Conservation (phyloP, 2,113 vertebrate species). For the Vulpes lagopus region DNA sequence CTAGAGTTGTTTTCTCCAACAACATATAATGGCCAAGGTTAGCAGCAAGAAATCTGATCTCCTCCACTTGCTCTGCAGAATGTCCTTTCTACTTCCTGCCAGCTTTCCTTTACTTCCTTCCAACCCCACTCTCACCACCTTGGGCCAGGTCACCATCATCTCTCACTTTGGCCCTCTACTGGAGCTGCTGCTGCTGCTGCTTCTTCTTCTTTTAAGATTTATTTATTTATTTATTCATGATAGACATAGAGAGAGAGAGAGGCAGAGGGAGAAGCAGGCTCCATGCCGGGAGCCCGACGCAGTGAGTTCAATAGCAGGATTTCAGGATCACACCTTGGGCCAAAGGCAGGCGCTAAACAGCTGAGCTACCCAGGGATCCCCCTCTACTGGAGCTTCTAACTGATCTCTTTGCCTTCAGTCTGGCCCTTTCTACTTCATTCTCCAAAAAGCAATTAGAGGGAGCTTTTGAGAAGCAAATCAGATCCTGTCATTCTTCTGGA, state of each 20-base stretch:
- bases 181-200: background rate
- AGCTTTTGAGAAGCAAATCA: background rate
- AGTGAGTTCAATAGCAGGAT: too few species aligned
- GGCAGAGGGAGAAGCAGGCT: too few species aligned
- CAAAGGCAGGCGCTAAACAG: too few species aligned
- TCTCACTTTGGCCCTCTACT: background rate
- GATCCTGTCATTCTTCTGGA: background rate
- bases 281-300: too few species aligned
- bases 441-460: slow-evolving; percentile 7
- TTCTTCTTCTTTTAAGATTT: too few species aligned
- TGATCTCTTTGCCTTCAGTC: background rate
- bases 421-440: background rate
- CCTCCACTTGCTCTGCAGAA: background rate
- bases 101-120: background rate
- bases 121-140: background rate
- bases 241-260: too few species aligned
- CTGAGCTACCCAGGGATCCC: too few species aligned
- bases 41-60: background rate
- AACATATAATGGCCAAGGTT: background rate
- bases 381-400: background rate
- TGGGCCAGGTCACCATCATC: background rate
- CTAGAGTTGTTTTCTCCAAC: background rate
- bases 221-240: too few species aligned
- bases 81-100: background rate
- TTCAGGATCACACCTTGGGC: too few species aligned